Percentiles rank a stretch among this genome's conserved stretches.
phyloP scores from a whole-genome alignment of 2,797 vertebrate species.

The Argyrosomus regius region DNA sequence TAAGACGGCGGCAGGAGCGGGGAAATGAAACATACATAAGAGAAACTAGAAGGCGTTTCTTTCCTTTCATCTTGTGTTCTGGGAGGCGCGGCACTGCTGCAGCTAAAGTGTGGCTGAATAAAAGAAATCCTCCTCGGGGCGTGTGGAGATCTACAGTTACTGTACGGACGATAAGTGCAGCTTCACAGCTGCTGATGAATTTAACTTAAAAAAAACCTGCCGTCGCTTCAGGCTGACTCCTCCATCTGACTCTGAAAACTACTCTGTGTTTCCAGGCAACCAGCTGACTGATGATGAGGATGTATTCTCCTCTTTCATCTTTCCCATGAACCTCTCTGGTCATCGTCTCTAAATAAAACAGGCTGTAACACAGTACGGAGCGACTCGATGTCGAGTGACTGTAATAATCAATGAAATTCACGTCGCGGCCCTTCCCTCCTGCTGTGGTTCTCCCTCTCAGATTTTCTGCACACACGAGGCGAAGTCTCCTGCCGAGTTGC shows the following conservation, averaged over 20 bases:
- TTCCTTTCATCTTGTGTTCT: slow-evolving; percentile 32
- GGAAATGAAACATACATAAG: slow-evolving; percentile 18
- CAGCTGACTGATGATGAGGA: slow-evolving; percentile 52
- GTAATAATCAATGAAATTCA: slow-evolving; percentile 32
- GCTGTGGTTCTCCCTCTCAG: slow-evolving; percentile 18
- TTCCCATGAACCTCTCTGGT: slow-evolving; percentile 46
- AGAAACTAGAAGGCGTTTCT: slow-evolving; percentile 6
- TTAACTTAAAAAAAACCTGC: neutral
- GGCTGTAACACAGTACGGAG: slow-evolving; percentile 14
- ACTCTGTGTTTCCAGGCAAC: slow-evolving; percentile 59
- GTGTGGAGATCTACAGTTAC: slow-evolving; percentile 16
- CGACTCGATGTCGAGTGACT: slow-evolving; percentile 6
- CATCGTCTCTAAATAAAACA: slow-evolving; percentile 64
- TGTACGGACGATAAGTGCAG: slow-evolving; percentile 27
- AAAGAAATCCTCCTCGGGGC: slow-evolving; percentile 31
- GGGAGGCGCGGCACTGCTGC: slow-evolving; percentile 6
- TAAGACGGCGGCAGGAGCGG: neutral
- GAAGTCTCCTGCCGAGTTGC: slow-evolving; percentile 27
- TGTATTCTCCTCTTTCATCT: slow-evolving; percentile 65
- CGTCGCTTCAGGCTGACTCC: slow-evolving; percentile 30
- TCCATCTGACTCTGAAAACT: slow-evolving; percentile 51
- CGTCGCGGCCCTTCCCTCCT: slow-evolving; percentile 14
- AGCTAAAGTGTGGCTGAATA: slow-evolving; percentile 33
- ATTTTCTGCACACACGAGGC: slow-evolving; percentile 5
- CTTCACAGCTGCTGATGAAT: slow-evolving; percentile 55